Conservation (phyloP, 2,888 invertebrate genomes). For the Calephelis perditalis region DNA sequence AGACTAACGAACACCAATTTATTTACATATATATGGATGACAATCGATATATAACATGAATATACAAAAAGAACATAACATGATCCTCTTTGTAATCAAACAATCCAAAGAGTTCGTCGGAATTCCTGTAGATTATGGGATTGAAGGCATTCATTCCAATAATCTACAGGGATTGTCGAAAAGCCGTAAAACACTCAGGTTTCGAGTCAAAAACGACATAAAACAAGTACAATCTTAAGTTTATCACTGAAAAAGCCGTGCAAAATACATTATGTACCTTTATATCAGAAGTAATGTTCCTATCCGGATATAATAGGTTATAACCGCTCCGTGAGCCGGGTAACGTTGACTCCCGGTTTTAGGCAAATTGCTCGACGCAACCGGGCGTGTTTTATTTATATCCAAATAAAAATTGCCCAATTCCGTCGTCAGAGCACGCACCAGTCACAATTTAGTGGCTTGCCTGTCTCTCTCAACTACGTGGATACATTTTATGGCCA, state of each 20-base stretch:
- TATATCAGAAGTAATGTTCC: slow-evolving; percentile 20
- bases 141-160: background rate
- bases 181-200: background rate
- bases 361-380: slow-evolving; percentile 62
- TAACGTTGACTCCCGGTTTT: slow-evolving; percentile 50
- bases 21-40: no score
- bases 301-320: slow-evolving; percentile 27
- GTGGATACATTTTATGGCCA: slow-evolving; percentile 40
- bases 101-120: no score
- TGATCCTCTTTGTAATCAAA: background rate
- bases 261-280: slow-evolving; percentile 28
- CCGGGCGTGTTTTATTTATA: slow-evolving; percentile 64
- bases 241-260: slow-evolving; percentile 15
- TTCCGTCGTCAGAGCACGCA: slow-evolving; percentile 43
- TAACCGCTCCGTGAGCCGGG: slow-evolving; percentile 18
- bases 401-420: slow-evolving; percentile 61
- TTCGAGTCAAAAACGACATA: slow-evolving; percentile 5
- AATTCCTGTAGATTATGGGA: no score
- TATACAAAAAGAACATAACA: no score
- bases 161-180: background rate
- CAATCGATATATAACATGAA: no score
- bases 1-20: no score
- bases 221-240: slow-evolving; percentile 15
- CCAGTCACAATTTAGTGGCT: slow-evolving; percentile 43
- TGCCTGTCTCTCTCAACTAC: slow-evolving; percentile 30